A percentile compares a stretch with the other conserved stretches of the same genome.
phyloP scores from a whole-genome alignment of 2,888 invertebrate species.

The Smittia aterrima region DNA sequence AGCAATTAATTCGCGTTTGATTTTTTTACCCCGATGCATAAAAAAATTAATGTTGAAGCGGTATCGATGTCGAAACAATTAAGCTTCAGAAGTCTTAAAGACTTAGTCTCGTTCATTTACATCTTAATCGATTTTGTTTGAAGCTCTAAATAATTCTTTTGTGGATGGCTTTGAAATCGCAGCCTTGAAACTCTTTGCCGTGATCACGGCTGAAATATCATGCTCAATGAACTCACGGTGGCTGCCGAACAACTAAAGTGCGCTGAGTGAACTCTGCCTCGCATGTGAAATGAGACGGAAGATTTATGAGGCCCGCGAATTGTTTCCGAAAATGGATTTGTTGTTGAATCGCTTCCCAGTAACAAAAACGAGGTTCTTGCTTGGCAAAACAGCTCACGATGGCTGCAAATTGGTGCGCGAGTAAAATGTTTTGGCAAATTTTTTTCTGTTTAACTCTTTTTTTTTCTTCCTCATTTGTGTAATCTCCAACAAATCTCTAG shows the following conservation, averaged over 20 bases:
- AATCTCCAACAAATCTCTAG: neutral
- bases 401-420: neutral
- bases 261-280: neutral
- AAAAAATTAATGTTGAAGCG: neutral
- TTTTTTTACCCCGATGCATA: neutral
- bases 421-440: neutral
- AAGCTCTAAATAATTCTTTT: neutral
- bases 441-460: neutral
- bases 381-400: neutral
- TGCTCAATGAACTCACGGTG: neutral
- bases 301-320: neutral
- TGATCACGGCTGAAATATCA: neutral
- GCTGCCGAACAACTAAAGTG: neutral
- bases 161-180: neutral
- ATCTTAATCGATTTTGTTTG: conserved; percentile 4
- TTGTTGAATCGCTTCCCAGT: conserved; percentile 7
- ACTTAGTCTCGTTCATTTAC: neutral
- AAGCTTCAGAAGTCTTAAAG: neutral
- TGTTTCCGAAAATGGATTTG: conserved; percentile 6
- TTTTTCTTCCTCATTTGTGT: neutral
- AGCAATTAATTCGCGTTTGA: neutral
- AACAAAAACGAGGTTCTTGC: neutral
- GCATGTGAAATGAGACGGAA: neutral
- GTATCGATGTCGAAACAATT: conserved; percentile 2
- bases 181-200: neutral